Base-by-base conservation (phyloP, 2,113 vertebrate species). In the Hucho hucho region DNA sequence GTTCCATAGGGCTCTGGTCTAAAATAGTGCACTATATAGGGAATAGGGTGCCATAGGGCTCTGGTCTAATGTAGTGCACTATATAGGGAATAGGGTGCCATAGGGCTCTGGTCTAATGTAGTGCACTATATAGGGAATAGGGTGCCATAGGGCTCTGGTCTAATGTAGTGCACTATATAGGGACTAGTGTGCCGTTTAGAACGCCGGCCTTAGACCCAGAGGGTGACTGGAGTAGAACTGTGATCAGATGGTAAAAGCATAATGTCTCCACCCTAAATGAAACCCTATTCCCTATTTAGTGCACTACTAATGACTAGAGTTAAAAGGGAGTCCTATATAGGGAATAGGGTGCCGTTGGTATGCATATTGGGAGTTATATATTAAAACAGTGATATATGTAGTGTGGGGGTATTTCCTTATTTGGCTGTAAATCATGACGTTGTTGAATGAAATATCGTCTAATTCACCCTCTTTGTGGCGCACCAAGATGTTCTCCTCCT, bases 341-440 rank as follows among this genome's bases (percentile, higher is more conserved):
- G 79, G 82, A 90, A 85, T 78, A 77, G 72, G 73, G 76, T 12
- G 4, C 43, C 43, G 43, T 46, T 28, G 28, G 43, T 25, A n/a
- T 66, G 63, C 24, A 78, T 81, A 72, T 86, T 78, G 76, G 84
- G 75, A 74, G 9, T 13, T 47, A 1, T 12, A 13, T 13, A 47
- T 59, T 37, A 53, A 83, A 88, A 78, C 82, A 75, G 73, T 83
- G 82, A 83, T 28, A 53, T 14, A 75, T 18, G 58, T 4, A 11
- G 11, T 43, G 64, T 6, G 14, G 20, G 29, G 49, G 24, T 80
- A 79, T 84, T 82, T 86, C 83, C 74, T 86, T 87, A 83, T 83
- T 47, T 69, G 80, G 64, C 80, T 70, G 77, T 89, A 92, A 90
- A 89, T 90, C 88, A 90, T 69, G 20, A 74, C 78, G 87, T 87